phyloP scores from a whole-genome alignment of 2,113 vertebrate species.

The Nothoprocta perdicaria region DNA sequence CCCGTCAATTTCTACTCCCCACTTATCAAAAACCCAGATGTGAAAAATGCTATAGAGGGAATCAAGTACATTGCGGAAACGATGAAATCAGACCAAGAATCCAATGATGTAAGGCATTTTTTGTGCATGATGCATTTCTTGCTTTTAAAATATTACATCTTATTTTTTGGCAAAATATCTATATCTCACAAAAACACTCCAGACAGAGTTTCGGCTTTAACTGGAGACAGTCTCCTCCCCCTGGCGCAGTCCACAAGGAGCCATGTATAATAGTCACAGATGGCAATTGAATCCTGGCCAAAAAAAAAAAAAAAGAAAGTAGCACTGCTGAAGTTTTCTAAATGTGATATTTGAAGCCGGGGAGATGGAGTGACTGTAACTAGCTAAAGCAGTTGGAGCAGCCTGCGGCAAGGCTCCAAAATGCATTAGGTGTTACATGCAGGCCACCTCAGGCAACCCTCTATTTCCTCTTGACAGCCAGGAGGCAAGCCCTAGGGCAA shows the following conservation, averaged over 20 bases:
- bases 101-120: slow-evolving; percentile 87
- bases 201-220: neutral
- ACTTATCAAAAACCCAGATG: slow-evolving; percentile 92
- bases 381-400: neutral
- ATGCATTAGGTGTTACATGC: neutral
- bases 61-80: slow-evolving; percentile 98
- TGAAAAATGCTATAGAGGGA: slow-evolving; percentile 94
- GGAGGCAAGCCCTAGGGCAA: neutral
- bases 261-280: neutral
- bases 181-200: neutral
- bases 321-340: neutral
- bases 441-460: neutral
- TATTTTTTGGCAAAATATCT: neutral
- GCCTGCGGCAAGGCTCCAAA: slow-evolving; percentile 8
- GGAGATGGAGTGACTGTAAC: neutral
- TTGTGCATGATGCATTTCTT: neutral
- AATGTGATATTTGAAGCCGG: neutral
- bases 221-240: neutral
- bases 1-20: slow-evolving; percentile 89
- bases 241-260: neutral
- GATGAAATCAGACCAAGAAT: slow-evolving; percentile 96
- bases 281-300: neutral
- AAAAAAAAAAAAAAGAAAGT: neutral
- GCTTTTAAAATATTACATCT: neutral
- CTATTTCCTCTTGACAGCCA: neutral